A percentile compares a stretch with the other conserved stretches of the same genome.
phyloP scores from a whole-genome alignment of 2,113 vertebrate species.

The Nothoprocta pentlandii region DNA sequence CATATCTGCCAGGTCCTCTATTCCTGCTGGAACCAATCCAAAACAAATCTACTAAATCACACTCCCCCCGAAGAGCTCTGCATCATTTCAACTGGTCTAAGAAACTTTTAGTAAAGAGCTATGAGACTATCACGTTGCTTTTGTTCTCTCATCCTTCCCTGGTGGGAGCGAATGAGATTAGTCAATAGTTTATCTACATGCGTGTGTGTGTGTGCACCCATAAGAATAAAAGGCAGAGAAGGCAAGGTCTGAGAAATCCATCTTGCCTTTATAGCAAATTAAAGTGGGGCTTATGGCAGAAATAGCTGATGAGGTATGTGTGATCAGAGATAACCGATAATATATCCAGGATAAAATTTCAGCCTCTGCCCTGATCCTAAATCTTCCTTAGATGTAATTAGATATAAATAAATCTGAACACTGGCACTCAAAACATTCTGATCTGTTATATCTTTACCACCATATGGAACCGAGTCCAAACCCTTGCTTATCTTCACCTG shows the following conservation, averaged over 20 bases:
- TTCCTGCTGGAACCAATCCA: background rate
- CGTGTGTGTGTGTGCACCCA: background rate
- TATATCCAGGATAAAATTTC: slow-evolving; percentile 11
- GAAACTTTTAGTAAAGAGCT: background rate
- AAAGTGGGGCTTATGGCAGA: background rate
- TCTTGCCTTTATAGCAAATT: slow-evolving; percentile 10
- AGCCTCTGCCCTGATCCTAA: slow-evolving; percentile 13
- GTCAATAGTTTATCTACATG: background rate
- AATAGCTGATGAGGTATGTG: slow-evolving; percentile 23
- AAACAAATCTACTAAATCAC: background rate
- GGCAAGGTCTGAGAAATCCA: slow-evolving; percentile 8
- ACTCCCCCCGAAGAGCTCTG: background rate
- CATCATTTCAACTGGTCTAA: background rate
- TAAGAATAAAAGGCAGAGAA: slow-evolving; percentile 8
- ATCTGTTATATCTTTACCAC: slow-evolving; percentile 46
- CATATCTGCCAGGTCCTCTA: background rate
- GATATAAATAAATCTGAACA: slow-evolving; percentile 32
- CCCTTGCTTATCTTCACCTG: slow-evolving; percentile 54
- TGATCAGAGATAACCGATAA: slow-evolving; percentile 19
- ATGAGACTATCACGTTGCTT: background rate
- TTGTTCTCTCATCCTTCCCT: background rate
- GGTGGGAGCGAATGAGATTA: background rate
- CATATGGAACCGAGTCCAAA: slow-evolving; percentile 43
- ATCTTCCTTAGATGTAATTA: slow-evolving; percentile 39
- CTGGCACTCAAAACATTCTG: slow-evolving; percentile 28